phyloP scores from a whole-genome alignment of 2,888 invertebrate species.

The Andrena marginata region DNA sequence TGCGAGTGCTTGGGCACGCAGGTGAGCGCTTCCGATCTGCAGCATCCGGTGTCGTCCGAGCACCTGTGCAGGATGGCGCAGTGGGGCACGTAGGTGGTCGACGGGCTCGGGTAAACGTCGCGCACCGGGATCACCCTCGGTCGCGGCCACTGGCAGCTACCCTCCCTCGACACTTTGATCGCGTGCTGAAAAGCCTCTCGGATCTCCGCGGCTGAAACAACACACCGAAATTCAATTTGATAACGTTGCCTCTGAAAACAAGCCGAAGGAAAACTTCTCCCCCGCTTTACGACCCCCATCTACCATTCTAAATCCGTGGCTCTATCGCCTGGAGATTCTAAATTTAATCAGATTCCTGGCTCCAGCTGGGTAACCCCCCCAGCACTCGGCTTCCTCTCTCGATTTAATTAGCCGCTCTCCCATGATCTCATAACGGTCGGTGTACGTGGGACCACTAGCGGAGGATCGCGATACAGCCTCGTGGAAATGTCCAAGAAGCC shows the following conservation, averaged over 20 bases:
- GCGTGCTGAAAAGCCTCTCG: constrained; percentile 83
- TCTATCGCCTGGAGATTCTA: constrained; percentile 8
- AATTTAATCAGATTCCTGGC: not conserved
- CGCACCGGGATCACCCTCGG: constrained; percentile 91
- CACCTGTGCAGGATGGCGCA: constrained; percentile 95
- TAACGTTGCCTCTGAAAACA: not conserved
- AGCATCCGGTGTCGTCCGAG: constrained; percentile 95
- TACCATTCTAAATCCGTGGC: not conserved
- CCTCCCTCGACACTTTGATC: constrained; percentile 85
- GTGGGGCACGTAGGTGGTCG: constrained; percentile 92
- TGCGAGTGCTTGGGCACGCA: constrained; percentile 92
- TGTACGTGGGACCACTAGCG: too few species aligned
- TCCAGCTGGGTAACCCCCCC: not conserved
- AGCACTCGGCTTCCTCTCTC: too few species aligned
- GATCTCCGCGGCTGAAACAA: constrained; percentile 79
- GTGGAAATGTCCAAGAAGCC: not conserved
- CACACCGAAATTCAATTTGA: not conserved
- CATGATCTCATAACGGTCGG: too few species aligned
- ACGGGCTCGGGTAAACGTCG: constrained; percentile 89
- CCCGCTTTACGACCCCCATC: not conserved
- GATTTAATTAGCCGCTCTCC: too few species aligned
- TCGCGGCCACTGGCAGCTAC: constrained; percentile 90
- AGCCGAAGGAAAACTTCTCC: not conserved
- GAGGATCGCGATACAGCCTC: too few species aligned
- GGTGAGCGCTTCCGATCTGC: constrained; percentile 89